Evolutionary conservation across 1,140 invertebrate genomes (phyloP).

Genomic region (Glossosoma conforme): DNA sequence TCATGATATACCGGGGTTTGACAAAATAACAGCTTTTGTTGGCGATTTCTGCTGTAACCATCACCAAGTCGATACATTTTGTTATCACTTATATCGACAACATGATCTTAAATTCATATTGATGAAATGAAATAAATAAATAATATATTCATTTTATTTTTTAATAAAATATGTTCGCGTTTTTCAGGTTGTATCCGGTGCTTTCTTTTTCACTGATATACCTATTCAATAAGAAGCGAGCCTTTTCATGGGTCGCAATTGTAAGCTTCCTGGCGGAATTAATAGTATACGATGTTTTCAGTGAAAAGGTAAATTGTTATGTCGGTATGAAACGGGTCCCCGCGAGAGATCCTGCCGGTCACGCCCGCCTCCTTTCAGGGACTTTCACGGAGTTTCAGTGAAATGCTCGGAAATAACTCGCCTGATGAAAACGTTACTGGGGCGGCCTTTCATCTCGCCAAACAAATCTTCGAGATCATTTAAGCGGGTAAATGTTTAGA

Average conservation of each 20-base stretch:
- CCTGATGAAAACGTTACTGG: constrained; percentile 20
- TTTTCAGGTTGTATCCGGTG: constrained; percentile 9
- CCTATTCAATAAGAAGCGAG: constrained; percentile 27
- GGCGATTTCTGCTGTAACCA: too few relatives aligned
- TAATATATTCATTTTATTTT: too few relatives aligned
- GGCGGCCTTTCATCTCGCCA: constrained; percentile 27
- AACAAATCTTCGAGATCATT: constrained; percentile 17
- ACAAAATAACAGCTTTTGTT: too few relatives aligned
- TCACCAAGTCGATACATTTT: too few relatives aligned
- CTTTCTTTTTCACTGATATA: constrained; percentile 12
- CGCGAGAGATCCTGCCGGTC: background rate
- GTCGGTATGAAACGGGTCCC: constrained; percentile 24
- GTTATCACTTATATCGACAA: too few relatives aligned
- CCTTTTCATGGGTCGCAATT: constrained; percentile 30
- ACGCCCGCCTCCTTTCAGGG: constrained; percentile 8
- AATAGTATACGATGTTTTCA: constrained; percentile 33
- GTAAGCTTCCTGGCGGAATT: constrained; percentile 33
- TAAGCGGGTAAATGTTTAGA: constrained; percentile 14
- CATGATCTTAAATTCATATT: too few relatives aligned
- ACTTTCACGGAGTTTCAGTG: constrained; percentile 21
- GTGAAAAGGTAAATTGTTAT: constrained; percentile 34
- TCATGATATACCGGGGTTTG: too few relatives aligned
- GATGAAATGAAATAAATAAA: too few relatives aligned
- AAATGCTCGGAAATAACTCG: constrained; percentile 29
- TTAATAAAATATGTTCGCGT: too few relatives aligned